Conservation (phyloP, 2,888 invertebrate species). For the Synanthedon formicaeformis region DNA sequence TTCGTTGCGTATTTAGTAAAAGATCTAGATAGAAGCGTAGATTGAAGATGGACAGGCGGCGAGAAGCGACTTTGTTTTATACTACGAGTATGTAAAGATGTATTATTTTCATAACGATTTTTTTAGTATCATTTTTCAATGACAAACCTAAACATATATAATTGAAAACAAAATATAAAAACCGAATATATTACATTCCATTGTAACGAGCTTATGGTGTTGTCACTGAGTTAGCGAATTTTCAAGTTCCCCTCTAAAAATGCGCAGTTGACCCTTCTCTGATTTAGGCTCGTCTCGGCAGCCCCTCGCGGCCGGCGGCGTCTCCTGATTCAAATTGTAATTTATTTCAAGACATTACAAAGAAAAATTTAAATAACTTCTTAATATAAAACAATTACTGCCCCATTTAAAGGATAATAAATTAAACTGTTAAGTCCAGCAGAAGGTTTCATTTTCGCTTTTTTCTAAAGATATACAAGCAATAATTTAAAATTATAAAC, state of each 20-base stretch:
- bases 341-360: conserved; percentile 30
- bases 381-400: conserved; percentile 19
- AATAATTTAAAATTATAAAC: too few species aligned
- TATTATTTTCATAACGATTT: too few species aligned
- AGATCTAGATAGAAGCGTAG: too few species aligned
- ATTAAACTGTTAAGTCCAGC: background rate
- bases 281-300: conserved; percentile 30
- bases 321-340: conserved; percentile 40
- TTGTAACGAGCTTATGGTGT: background rate
- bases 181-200: background rate
- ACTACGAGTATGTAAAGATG: too few species aligned
- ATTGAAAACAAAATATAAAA: too few species aligned
- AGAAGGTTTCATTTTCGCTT: background rate
- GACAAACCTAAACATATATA: too few species aligned
- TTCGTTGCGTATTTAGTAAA: too few species aligned
- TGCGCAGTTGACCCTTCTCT: conserved; percentile 42
- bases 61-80: too few species aligned
- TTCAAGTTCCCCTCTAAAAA: conserved; percentile 10
- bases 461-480: background rate
- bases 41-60: too few species aligned
- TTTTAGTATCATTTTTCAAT: too few species aligned
- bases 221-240: conserved; percentile 4
- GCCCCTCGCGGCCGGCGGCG: conserved; percentile 9
- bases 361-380: conserved; percentile 17
- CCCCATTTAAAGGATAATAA: conserved; percentile 6